A percentile compares a stretch with the other conserved stretches of the same genome.
These are phyloP conservation scores for Lacerta viridis DNA, from an alignment of 2,797 vertebrate species.

Conservation along the genomic window DNA sequence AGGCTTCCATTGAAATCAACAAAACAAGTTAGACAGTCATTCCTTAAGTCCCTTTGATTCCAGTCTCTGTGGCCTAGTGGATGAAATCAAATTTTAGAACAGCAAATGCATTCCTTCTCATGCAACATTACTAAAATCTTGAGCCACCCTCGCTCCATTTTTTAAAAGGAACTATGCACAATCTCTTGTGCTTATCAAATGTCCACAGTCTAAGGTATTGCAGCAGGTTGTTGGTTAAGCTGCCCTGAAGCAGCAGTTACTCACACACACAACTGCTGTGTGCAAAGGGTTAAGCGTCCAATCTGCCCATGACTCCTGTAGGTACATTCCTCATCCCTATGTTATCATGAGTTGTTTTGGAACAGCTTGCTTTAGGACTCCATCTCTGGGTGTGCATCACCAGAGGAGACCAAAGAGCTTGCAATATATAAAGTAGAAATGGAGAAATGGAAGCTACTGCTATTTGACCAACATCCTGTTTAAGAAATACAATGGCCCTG, in stretches of 20 bases:
- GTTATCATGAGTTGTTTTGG: background rate
- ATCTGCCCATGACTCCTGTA: background rate
- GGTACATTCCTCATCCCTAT: background rate
- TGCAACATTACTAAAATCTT: background rate
- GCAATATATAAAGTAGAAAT: background rate
- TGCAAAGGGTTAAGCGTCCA: background rate
- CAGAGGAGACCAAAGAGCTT: background rate
- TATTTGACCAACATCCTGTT: background rate
- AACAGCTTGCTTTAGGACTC: background rate
- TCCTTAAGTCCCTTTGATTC: background rate
- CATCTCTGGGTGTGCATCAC: background rate
- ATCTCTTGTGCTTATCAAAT: background rate
- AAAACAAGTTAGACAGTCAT: background rate
- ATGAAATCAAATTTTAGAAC: background rate
- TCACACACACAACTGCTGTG: background rate
- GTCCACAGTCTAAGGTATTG: background rate
- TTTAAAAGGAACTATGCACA: fast-evolving
- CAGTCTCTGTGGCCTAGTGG: too few species aligned
- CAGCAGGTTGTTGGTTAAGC: background rate
- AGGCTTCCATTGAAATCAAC: background rate
- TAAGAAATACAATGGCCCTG: background rate
- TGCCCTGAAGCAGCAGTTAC: background rate
- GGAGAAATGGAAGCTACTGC: background rate
- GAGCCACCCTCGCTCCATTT: background rate
- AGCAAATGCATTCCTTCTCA: background rate